These are phyloP conservation scores for Trichogramma evanescens DNA, from an alignment of 2,888 invertebrate genomes.

Conservation along the genomic window DNA sequence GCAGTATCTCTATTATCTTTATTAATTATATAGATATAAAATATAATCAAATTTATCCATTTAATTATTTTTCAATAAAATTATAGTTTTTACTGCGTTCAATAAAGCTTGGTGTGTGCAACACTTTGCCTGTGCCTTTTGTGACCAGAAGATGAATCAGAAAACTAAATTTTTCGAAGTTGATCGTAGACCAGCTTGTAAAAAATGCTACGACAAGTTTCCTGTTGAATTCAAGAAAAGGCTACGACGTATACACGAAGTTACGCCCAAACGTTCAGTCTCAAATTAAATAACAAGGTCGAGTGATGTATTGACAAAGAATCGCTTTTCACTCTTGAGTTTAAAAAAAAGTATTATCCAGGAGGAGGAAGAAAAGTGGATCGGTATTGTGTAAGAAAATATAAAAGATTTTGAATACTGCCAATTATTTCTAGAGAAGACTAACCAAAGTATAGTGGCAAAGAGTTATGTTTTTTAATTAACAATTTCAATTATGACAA, in stretches of 20 bases:
- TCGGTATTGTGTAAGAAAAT: too few relatives aligned
- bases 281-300: too few relatives aligned
- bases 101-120: constrained; percentile 99
- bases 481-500: too few relatives aligned
- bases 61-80: not conserved
- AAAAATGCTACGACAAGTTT: constrained; percentile 95
- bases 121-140: constrained; percentile 96
- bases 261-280: constrained; percentile 55
- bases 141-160: constrained; percentile 92
- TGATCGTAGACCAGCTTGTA: constrained; percentile 96
- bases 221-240: constrained; percentile 89
- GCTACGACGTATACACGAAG: constrained; percentile 81
- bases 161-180: constrained; percentile 99
- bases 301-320: too few relatives aligned
- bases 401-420: too few relatives aligned
- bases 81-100: constrained; percentile 88
- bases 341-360: too few relatives aligned
- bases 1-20: constrained; percentile 39
- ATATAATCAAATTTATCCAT: not conserved
- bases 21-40: not conserved
- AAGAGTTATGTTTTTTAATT: too few relatives aligned
- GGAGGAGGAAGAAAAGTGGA: too few relatives aligned
- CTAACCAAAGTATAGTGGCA: too few relatives aligned
- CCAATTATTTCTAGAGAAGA: too few relatives aligned
- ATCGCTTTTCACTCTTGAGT: too few relatives aligned